phyloP scores from a whole-genome alignment of 2,797 vertebrate genomes.

The Hylomyscus alleni region DNA sequence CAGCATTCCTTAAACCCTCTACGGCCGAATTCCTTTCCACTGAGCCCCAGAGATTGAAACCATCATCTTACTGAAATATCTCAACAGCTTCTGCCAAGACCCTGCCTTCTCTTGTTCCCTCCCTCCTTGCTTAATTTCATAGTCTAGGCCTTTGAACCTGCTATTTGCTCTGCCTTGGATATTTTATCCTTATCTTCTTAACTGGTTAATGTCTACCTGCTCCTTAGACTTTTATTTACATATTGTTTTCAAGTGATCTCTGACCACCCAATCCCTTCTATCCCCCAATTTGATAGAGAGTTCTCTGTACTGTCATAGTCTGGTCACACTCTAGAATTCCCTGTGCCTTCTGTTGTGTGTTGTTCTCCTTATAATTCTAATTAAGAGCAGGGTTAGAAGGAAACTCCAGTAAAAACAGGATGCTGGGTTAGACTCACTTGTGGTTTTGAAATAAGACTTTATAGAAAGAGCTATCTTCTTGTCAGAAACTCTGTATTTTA shows the following conservation, averaged over 20 bases:
- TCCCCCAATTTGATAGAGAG: neutral
- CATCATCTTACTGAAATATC: neutral
- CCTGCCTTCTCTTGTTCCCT: neutral
- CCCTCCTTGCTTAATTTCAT: neutral
- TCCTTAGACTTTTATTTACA: neutral
- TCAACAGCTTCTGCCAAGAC: neutral
- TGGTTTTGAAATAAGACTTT: neutral
- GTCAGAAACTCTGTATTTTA: neutral
- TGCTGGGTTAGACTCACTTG: neutral
- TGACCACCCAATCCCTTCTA: neutral
- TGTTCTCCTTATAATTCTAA: neutral
- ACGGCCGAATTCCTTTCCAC: neutral
- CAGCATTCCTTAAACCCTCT: neutral
- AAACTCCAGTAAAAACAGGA: neutral
- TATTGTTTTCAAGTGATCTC: neutral
- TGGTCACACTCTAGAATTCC: neutral
- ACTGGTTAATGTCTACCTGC: neutral
- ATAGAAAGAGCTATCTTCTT: neutral
- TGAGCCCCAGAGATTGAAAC: neutral
- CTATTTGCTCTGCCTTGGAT: neutral
- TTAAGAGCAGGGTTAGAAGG: neutral
- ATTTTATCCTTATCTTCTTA: neutral
- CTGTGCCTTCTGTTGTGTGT: neutral
- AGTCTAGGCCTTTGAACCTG: neutral
- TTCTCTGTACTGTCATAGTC: neutral